These are phyloP conservation scores for Rotaria macrura DNA, from an alignment of 2,888 invertebrate species.

Conservation along the genomic window DNA sequence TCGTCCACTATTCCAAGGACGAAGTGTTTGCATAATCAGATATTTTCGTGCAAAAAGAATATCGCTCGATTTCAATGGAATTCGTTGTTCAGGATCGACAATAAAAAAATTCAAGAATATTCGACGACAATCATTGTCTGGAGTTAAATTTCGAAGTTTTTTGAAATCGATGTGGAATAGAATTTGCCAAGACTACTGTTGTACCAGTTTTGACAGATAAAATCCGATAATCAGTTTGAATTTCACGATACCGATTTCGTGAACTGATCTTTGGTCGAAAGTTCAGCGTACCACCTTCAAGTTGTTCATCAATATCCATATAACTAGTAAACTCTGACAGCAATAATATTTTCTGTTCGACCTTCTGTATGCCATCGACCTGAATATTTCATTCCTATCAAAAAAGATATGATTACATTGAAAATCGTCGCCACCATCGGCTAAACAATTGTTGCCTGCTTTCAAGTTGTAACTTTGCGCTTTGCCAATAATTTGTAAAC, in stretches of 20 bases:
- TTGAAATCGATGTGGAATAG: neutral
- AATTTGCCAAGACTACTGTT: neutral
- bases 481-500: neutral
- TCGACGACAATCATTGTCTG: neutral
- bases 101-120: neutral
- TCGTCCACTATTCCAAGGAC: neutral
- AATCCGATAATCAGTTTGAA: neutral
- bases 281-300: neutral
- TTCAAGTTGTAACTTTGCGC: neutral
- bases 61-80: neutral
- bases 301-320: neutral
- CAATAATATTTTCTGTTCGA: neutral
- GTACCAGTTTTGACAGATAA: neutral
- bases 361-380: slow-evolving; percentile 16
- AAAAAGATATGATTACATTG: neutral
- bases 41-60: neutral
- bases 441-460: neutral
- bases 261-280: neutral
- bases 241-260: neutral
- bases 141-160: neutral
- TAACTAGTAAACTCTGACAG: neutral
- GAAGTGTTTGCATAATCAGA: neutral
- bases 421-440: too few relatives aligned
- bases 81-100: neutral
- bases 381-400: slow-evolving; percentile 2